A percentile compares a stretch with the other conserved stretches of the same genome.
These are phyloP conservation scores for Chaetops frenatus DNA, from an alignment of 2,113 vertebrate species.

Conservation along the genomic window DNA sequence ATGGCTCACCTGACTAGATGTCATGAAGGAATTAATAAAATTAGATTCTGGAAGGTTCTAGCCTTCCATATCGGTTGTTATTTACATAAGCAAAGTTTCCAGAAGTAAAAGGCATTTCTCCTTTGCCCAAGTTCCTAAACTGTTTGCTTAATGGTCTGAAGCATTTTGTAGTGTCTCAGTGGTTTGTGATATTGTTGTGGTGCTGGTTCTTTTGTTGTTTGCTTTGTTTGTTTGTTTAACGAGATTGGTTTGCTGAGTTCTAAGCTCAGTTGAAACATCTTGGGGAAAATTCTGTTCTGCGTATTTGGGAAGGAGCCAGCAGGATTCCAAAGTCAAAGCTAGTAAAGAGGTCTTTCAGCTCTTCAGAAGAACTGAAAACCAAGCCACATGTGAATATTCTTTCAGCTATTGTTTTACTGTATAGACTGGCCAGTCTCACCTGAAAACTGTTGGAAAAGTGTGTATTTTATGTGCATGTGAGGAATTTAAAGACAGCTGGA, in stretches of 20 bases:
- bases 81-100: background rate
- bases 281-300: background rate
- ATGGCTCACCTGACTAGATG: background rate
- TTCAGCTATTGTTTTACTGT: background rate
- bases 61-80: background rate
- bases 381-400: background rate
- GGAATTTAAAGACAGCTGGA: background rate
- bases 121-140: rapidly evolving
- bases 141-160: background rate
- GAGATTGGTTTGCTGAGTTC: background rate
- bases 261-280: background rate
- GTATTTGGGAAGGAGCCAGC: background rate
- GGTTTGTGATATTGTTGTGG: background rate
- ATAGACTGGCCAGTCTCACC: background rate
- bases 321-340: background rate
- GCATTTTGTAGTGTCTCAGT: background rate
- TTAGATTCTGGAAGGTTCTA: background rate
- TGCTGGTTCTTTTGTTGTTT: background rate
- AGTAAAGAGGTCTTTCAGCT: background rate
- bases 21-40: background rate
- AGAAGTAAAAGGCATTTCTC: background rate
- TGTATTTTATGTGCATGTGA: background rate
- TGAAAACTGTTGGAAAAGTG: background rate
- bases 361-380: background rate
- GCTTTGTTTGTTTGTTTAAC: background rate